Evolutionary conservation across 2,888 invertebrate species (phyloP).

Genomic region (Clivina fossor): DNA sequence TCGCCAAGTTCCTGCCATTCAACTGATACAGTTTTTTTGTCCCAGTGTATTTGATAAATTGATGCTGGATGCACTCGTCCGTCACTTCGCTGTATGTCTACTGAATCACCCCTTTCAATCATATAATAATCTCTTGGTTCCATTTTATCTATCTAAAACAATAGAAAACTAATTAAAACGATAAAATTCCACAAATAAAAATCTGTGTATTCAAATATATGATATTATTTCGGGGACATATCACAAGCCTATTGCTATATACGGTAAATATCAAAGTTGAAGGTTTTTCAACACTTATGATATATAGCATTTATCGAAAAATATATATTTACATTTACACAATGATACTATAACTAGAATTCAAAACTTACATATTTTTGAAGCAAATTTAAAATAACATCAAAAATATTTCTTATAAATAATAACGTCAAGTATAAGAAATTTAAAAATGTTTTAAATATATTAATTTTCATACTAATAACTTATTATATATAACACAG

Average conservation of each 20-base stretch:
- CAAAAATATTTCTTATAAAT: too few species aligned
- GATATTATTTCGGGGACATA: not conserved
- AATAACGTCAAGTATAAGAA: too few species aligned
- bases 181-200: not conserved
- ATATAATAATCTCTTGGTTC: not conserved
- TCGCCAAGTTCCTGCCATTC: constrained; percentile 99
- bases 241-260: constrained; percentile 7
- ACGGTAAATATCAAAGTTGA: constrained; percentile 20
- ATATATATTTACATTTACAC: too few species aligned
- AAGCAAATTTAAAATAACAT: too few species aligned
- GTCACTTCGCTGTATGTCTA: constrained; percentile 14
- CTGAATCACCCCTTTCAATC: constrained; percentile 4
- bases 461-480: too few species aligned
- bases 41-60: constrained; percentile 89
- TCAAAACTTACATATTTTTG: too few species aligned
- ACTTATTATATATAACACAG: too few species aligned
- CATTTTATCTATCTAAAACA: constrained; percentile 13
- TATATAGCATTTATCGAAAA: too few species aligned
- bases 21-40: constrained; percentile 89
- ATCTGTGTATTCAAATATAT: constrained; percentile 1
- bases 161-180: not conserved
- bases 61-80: constrained; percentile 95
- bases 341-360: too few species aligned
- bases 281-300: too few species aligned
- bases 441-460: too few species aligned